Percentiles rank a stretch among this genome's conserved stretches.
Evolutionary conservation across 2,888 invertebrate species (phyloP).

Genomic region (Diplazon laetatorius): DNA sequence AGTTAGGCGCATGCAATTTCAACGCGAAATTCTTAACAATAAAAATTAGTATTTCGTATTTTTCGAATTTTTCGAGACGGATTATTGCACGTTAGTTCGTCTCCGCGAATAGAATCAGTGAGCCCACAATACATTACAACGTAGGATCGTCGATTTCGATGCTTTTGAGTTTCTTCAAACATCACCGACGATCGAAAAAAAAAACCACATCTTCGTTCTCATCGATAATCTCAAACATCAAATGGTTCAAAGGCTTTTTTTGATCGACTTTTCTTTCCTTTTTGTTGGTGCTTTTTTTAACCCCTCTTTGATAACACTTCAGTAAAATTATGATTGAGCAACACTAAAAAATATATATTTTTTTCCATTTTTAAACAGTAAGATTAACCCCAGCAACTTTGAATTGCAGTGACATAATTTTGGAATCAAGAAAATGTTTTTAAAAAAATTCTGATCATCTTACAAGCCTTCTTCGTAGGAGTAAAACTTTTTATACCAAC

Average conservation of each 20-base stretch:
- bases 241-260: neutral
- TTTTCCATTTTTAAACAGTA: no score
- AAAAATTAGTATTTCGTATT: neutral
- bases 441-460: no score
- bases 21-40: conserved; percentile 12
- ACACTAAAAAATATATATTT: no score
- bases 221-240: neutral
- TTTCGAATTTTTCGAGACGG: neutral
- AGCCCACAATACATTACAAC: conserved; percentile 54
- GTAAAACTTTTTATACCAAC: no score
- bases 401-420: no score
- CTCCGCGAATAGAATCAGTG: conserved; percentile 63
- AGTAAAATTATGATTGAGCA: no score
- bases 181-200: neutral
- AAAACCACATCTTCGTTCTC: conserved; percentile 1
- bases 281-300: no score
- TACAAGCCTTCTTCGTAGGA: no score
- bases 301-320: no score
- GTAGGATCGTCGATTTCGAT: neutral
- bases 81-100: conserved; percentile 5
- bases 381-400: no score
- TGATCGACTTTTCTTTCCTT: no score
- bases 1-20: conserved; percentile 33
- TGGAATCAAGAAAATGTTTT: no score
- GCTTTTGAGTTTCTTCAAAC: neutral